Evolutionary conservation across 2,888 invertebrate species (phyloP).

Genomic region (Xestia sexstrigata): DNA sequence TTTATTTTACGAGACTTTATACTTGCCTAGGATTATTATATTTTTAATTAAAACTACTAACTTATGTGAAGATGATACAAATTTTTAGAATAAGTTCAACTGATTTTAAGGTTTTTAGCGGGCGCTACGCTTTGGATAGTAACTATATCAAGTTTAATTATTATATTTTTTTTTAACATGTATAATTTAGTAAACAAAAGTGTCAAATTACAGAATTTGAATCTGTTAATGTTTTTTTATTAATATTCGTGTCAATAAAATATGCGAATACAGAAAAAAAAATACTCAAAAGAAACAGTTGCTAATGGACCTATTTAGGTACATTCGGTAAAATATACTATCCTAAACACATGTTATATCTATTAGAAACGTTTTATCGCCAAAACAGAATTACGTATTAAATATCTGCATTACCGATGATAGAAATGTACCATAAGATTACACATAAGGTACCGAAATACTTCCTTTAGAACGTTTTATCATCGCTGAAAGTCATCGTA

Average conservation of each 20-base stretch:
- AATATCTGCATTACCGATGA: background rate
- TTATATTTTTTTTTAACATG: constrained; percentile 9
- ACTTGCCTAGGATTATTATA: constrained; percentile 65
- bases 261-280: constrained; percentile 11
- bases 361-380: background rate
- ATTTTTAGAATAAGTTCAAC: constrained; percentile 6
- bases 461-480: background rate
- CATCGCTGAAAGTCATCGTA: background rate
- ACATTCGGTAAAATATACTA: background rate
- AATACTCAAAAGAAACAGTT: constrained; percentile 1
- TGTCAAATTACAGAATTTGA: constrained; percentile 42
- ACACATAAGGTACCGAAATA: background rate
- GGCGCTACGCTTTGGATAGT: background rate
- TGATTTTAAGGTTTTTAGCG: background rate
- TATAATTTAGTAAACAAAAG: constrained; percentile 23
- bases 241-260: constrained; percentile 16
- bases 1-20: constrained; percentile 75
- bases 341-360: background rate
- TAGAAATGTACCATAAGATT: background rate
- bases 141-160: constrained; percentile 16
- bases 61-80: constrained; percentile 8
- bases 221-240: constrained; percentile 30
- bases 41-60: constrained; percentile 68
- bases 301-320: constrained; percentile 11
- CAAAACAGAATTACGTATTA: background rate